Evolutionary conservation across 2,113 vertebrate genomes (phyloP).

Genomic region (Azemiops feae): DNA sequence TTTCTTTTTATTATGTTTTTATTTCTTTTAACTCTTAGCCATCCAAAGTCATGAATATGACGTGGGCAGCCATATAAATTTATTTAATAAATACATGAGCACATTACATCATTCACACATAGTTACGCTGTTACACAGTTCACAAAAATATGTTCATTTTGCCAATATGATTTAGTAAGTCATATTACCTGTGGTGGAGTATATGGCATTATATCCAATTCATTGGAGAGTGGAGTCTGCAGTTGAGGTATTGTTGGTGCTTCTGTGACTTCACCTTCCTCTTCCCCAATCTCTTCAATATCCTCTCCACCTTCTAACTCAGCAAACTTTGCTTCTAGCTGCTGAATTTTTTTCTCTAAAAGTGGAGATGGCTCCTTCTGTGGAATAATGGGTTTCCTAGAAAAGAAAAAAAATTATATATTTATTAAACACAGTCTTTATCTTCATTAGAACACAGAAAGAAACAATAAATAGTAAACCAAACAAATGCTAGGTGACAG

Average conservation of each 20-base stretch:
- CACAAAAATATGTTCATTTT: accelerated
- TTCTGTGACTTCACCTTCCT: slow-evolving; percentile 87
- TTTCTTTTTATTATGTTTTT: neutral
- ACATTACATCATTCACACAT: neutral
- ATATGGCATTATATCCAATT: slow-evolving; percentile 92
- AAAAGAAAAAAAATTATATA: neutral
- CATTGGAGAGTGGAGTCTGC: slow-evolving; percentile 84
- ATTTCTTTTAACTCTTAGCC: neutral
- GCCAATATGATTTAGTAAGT: slow-evolving; percentile 1
- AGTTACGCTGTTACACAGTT: neutral
- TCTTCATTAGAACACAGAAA: neutral
- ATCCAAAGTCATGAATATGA: neutral
- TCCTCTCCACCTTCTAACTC: slow-evolving; percentile 93
- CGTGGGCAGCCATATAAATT: neutral
- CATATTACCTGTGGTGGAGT: slow-evolving; percentile 89
- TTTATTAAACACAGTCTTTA: neutral
- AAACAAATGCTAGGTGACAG: neutral
- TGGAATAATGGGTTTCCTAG: slow-evolving; percentile 94
- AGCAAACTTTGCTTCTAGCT: slow-evolving; percentile 97
- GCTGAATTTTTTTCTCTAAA: slow-evolving; percentile 94
- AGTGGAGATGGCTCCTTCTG: slow-evolving; percentile 97
- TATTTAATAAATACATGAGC: neutral
- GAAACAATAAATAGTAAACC: neutral
- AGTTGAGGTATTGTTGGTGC: slow-evolving; percentile 84
- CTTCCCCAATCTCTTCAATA: slow-evolving; percentile 93